Conservation (phyloP, 2,888 invertebrate species). For the Philereme transversata region DNA sequence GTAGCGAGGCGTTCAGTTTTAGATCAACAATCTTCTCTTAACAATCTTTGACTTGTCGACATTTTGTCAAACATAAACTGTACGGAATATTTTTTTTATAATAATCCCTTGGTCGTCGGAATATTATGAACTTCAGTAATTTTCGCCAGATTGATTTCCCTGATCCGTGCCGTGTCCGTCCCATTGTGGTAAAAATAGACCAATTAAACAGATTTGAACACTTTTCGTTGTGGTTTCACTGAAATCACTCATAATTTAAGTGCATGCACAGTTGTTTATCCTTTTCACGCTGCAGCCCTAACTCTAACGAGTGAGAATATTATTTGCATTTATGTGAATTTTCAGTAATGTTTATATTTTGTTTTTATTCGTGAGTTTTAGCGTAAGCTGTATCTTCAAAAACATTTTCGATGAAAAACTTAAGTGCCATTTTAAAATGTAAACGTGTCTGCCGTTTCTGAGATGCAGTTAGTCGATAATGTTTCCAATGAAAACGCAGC, state of each 20-base stretch:
- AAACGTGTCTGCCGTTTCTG: neutral
- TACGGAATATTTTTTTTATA: no score
- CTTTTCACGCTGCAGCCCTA: conserved; percentile 8
- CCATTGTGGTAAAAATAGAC: conserved; percentile 5
- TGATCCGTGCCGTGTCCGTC: conserved; percentile 4
- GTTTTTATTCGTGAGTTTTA: neutral
- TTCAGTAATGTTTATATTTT: conserved; percentile 4
- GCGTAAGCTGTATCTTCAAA: neutral
- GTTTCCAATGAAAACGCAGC: neutral
- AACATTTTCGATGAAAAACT: conserved; percentile 4
- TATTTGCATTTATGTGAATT: conserved; percentile 4
- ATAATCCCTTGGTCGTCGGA: no score
- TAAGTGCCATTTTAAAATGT: neutral
- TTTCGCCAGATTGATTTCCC: neutral
- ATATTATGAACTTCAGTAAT: neutral
- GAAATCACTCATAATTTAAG: conserved; percentile 14
- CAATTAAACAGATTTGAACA: conserved; percentile 11
- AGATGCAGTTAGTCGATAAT: conserved; percentile 1
- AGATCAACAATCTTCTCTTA: no score
- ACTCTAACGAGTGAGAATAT: conserved; percentile 3
- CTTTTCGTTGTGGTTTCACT: conserved; percentile 18
- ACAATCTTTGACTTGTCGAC: no score
- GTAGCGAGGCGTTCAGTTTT: no score
- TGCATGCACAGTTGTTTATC: conserved; percentile 18
- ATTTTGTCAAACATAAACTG: no score